Conservation (phyloP, 2,888 invertebrate species). For the Erebia epiphron region DNA sequence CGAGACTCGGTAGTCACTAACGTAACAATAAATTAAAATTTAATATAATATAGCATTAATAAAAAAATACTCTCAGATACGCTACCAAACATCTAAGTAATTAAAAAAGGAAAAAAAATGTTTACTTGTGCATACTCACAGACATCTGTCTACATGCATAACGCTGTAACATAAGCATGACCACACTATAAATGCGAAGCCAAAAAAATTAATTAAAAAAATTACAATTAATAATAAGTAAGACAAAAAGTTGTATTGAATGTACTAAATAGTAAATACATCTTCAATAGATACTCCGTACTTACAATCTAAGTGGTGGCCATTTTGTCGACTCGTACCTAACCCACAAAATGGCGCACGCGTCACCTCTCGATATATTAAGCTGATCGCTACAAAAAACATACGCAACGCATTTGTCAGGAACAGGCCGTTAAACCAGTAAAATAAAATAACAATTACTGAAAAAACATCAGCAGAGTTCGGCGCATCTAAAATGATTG, state of each 20-base stretch:
- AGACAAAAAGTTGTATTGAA: conserved; percentile 74
- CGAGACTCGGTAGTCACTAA: conserved; percentile 59
- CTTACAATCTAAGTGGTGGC: conserved; percentile 74
- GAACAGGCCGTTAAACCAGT: too few relatives aligned
- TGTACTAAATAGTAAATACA: conserved; percentile 50
- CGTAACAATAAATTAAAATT: conserved; percentile 43
- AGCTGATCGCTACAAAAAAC: conserved; percentile 2
- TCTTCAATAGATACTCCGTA: conserved; percentile 69
- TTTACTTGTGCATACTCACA: conserved; percentile 81
- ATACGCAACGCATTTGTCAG: not conserved
- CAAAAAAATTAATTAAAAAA: conserved; percentile 57
- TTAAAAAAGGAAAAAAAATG: conserved; percentile 56
- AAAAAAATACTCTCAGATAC: conserved; percentile 53
- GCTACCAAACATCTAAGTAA: conserved; percentile 60
- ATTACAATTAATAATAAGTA: conserved; percentile 48
- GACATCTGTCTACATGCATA: conserved; percentile 78
- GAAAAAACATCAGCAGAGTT: too few relatives aligned
- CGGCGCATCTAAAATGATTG: too few relatives aligned
- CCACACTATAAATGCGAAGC: conserved; percentile 81
- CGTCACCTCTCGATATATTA: conserved; percentile 52
- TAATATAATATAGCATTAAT: conserved; percentile 36
- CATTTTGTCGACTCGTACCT: conserved; percentile 59
- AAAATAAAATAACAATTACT: not conserved
- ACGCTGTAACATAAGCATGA: conserved; percentile 80
- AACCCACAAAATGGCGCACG: conserved; percentile 69